Evolutionary conservation across 2,113 vertebrate species (phyloP), one percentile per base, ranked within the genome.

Genomic region (Peromyscus leucopus): DNA sequence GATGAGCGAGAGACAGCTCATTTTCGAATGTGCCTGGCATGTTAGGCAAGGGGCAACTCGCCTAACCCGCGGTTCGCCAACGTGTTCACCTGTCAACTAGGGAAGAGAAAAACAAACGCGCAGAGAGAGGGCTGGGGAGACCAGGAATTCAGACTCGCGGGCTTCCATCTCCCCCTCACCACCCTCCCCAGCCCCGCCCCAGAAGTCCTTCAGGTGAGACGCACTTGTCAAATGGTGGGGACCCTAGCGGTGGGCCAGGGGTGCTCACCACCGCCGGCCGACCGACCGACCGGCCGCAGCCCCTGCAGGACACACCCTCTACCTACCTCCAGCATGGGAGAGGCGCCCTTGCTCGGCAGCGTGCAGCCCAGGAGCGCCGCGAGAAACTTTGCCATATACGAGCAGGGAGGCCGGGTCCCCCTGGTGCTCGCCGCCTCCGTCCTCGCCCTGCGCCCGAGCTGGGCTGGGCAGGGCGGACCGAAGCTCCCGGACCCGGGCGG

Each of bases 301-400:
- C 17, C 91, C 75, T 17, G 57, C 33, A 39, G 79, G 90, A 94
- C 97, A 94, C 96, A 57, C 96, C 93, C 95, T 95, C 89, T 90
- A 98, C 98, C 98, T 98, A 99, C 99, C 99, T 99, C 98, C 69
- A 98, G 98, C 97, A 98, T 95, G 93, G 98, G 97, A 97, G 98
- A 98, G 72, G 98, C 87, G 97, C 98, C 98, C 96, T 99, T 99
- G 97, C 98, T 98, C 90, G 98, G 98, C 98, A 99, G 97, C 42
- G 98, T 98, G 97, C 99, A 99, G 97, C 99, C 99, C 98, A 99
- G 98, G 82, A 99, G 98, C 97, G 99, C 99, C 36, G 99, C 97
- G 88, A 99, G 98, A 98, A 99, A 99, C 99, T 99, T 99, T 98
- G 99, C 99, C 99, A 99, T 99, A 97, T 97, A 98, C 97, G 72